A percentile compares a stretch with the other conserved stretches of the same genome.
Evolutionary conservation across 2,888 invertebrate species (phyloP).

Genomic region (Drosophila flavopinicola): DNA sequence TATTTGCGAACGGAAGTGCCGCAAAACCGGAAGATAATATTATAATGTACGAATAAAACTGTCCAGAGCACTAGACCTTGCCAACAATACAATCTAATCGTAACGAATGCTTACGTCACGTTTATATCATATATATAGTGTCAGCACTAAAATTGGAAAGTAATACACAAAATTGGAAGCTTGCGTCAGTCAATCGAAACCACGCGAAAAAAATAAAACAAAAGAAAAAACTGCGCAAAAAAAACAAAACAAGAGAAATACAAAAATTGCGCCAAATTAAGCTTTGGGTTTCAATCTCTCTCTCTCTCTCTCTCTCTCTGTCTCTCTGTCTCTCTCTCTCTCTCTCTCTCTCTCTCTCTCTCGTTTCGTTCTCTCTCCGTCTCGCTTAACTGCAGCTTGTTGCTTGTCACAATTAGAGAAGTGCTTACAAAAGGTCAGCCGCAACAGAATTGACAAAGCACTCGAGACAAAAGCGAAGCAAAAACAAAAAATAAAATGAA

Average conservation of each 20-base stretch:
- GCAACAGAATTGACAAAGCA: constrained; percentile 62
- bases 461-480: constrained; percentile 53
- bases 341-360: constrained; percentile 2
- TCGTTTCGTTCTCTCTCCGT: neutral
- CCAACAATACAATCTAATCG: constrained; percentile 53
- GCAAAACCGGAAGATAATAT: constrained; percentile 40
- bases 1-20: constrained; percentile 57
- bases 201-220: constrained; percentile 49
- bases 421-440: constrained; percentile 73
- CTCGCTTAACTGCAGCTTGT: constrained; percentile 33
- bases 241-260: constrained; percentile 41
- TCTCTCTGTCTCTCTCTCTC: neutral
- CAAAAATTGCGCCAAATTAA: constrained; percentile 57
- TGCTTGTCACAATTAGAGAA: constrained; percentile 73
- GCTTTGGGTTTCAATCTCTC: constrained; percentile 27
- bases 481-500: constrained; percentile 40
- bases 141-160: constrained; percentile 67
- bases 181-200: constrained; percentile 67
- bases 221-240: constrained; percentile 26
- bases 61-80: constrained; percentile 6
- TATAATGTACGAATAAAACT: neutral
- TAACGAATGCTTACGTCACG: constrained; percentile 41
- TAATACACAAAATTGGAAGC: constrained; percentile 60
- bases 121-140: constrained; percentile 24
- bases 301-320: neutral